A percentile compares a stretch with the other conserved stretches of the same genome.
These are phyloP conservation scores for Mesorhabditis sp. DNA, from an alignment of 2,888 invertebrate species.

Conservation along the genomic window DNA sequence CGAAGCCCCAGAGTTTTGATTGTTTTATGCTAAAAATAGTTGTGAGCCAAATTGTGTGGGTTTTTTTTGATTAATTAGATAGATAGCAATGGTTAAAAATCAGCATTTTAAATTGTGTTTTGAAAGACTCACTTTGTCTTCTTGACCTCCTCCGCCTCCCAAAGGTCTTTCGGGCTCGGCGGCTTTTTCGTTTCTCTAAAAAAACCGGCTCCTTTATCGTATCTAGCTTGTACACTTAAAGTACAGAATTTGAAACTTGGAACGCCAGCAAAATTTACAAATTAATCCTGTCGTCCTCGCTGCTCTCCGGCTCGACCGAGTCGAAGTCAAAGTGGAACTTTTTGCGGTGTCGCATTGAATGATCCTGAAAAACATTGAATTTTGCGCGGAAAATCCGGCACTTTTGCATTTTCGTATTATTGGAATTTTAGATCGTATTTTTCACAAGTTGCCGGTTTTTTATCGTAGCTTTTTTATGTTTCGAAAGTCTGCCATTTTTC, in stretches of 20 bases:
- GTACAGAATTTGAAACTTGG: background rate
- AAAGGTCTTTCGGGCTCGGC: too few species aligned
- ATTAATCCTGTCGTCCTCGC: background rate
- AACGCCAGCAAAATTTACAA: background rate
- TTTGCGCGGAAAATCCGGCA: background rate
- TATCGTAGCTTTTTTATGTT: background rate
- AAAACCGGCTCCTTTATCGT: too few species aligned
- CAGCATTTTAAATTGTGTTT: too few species aligned
- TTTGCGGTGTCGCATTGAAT: background rate
- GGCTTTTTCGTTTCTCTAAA: too few species aligned
- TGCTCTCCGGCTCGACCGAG: background rate
- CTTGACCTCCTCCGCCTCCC: too few species aligned
- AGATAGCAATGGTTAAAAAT: background rate
- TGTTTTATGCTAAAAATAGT: background rate
- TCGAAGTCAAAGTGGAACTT: conserved; percentile 5
- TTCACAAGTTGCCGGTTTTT: background rate
- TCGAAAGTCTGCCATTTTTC: too few species aligned
- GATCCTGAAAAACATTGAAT: background rate
- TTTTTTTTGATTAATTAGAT: conserved; percentile 3
- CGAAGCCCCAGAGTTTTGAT: background rate
- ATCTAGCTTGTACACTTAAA: background rate
- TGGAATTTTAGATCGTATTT: background rate
- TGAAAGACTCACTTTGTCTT: too few species aligned
- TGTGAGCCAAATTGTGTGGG: background rate
- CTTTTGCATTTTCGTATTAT: background rate